A percentile compares a stretch with the other conserved stretches of the same genome.
Evolutionary conservation across 2,888 invertebrate species (phyloP).

Genomic region (Unio delphinus): DNA sequence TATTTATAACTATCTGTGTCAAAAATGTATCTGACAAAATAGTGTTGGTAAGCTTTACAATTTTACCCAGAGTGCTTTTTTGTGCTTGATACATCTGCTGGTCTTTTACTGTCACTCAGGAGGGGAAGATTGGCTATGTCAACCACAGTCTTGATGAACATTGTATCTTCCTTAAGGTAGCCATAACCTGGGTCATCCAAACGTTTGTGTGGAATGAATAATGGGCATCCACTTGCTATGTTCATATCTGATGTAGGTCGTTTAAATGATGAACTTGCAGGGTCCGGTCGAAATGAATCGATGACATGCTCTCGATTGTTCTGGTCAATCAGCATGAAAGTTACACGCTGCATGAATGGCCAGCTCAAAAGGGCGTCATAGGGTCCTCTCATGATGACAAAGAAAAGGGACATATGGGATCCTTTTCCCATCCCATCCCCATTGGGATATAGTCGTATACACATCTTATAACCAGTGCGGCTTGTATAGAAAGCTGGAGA

Average conservation of each 20-base stretch:
- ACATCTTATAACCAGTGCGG: slow-evolving; percentile 66
- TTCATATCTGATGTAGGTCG: slow-evolving; percentile 69
- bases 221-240: slow-evolving; percentile 70
- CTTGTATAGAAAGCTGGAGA: slow-evolving; percentile 67
- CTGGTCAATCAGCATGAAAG: slow-evolving; percentile 68
- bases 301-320: slow-evolving; percentile 60
- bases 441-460: slow-evolving; percentile 63
- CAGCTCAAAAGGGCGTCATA: slow-evolving; percentile 66
- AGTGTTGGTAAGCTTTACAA: no score
- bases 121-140: slow-evolving; percentile 16
- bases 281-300: slow-evolving; percentile 70
- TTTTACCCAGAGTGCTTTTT: no score
- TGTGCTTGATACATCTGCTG: no score
- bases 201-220: slow-evolving; percentile 58
- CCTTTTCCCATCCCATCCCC: slow-evolving; percentile 68
- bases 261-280: slow-evolving; percentile 65
- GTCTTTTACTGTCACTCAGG: no score
- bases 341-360: slow-evolving; percentile 67
- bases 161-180: slow-evolving; percentile 60
- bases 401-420: slow-evolving; percentile 68
- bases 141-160: slow-evolving; percentile 62
- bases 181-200: slow-evolving; percentile 40
- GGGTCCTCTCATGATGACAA: slow-evolving; percentile 65
- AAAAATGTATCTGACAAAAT: no score
- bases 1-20: no score